A percentile compares a stretch with the other conserved stretches of the same genome.
Conservation (phyloP, 2,888 invertebrate genomes). For the Pollenia griseotomentosa region DNA sequence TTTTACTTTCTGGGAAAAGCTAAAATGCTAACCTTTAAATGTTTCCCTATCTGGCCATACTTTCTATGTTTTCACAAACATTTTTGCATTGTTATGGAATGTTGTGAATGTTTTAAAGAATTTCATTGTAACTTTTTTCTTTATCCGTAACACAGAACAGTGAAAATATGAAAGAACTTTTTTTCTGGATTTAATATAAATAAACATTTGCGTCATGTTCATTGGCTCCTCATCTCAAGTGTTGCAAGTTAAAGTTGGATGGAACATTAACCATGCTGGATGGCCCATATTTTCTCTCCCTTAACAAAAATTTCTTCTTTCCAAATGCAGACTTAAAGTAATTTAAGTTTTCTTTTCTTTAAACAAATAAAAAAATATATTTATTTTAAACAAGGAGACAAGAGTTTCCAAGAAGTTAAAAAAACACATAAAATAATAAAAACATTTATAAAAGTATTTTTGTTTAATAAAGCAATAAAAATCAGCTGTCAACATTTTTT, state of each 20-base stretch:
- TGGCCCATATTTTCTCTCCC: conserved; percentile 1
- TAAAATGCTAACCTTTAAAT: not conserved
- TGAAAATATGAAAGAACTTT: conserved; percentile 10
- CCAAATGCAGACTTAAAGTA: not conserved
- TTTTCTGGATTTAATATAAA: conserved; percentile 29
- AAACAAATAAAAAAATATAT: not conserved
- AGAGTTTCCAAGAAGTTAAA: conserved; percentile 14
- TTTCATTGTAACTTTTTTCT: conserved; percentile 8
- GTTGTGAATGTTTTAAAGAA: conserved; percentile 36
- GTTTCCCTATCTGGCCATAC: conserved; percentile 32
- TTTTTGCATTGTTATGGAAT: conserved; percentile 38
- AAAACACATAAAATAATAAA: conserved; percentile 24
- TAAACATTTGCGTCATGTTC: conserved; percentile 52
- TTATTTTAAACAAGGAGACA: conserved; percentile 17
- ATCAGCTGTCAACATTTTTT: conserved; percentile 30
- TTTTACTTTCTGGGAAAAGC: too few relatives aligned
- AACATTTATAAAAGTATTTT: conserved; percentile 11
- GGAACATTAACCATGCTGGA: conserved; percentile 41
- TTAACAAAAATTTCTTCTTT: conserved; percentile 3
- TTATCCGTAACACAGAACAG: not conserved
- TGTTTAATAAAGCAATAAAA: conserved; percentile 28
- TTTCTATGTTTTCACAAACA: not conserved
- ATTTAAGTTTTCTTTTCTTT: conserved; percentile 1
- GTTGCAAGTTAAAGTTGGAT: conserved; percentile 40
- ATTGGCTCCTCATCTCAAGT: not conserved